phyloP scores from a whole-genome alignment of 2,113 vertebrate genomes.

The Pelmatolapia mariae region DNA sequence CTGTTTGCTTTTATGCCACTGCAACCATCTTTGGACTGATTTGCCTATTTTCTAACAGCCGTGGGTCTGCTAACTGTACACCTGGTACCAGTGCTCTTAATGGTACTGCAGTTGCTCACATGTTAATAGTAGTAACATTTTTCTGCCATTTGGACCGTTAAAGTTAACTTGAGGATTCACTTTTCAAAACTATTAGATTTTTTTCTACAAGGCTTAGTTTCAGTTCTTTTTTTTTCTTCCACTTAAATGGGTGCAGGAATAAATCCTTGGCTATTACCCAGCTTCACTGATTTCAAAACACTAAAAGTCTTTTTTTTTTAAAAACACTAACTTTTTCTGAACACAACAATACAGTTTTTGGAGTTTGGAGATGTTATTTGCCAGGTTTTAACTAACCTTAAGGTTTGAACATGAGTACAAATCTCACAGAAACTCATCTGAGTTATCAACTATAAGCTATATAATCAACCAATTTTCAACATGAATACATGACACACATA shows the following conservation, averaged over 20 bases:
- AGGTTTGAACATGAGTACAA: not conserved
- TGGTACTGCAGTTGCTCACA: not conserved
- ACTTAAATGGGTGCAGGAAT: not conserved
- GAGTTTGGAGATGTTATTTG: not conserved
- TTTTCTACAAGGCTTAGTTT: not conserved
- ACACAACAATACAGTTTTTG: not conserved
- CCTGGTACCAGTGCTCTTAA: not conserved
- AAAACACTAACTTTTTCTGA: not conserved
- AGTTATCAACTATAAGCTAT: rapidly evolving
- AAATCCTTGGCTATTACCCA: not conserved
- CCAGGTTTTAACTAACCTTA: rapidly evolving
- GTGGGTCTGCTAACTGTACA: not conserved
- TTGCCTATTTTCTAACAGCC: not conserved
- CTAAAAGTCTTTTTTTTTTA: not conserved
- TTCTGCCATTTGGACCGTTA: not conserved
- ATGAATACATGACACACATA: not conserved
- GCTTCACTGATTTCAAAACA: not conserved
- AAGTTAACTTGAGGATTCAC: not conserved
- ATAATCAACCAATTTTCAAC: not conserved
- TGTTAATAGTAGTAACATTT: not conserved
- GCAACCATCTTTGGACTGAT: not conserved
- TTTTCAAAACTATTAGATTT: not conserved
- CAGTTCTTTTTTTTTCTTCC: not conserved
- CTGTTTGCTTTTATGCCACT: not conserved
- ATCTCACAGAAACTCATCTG: not conserved